Conservation (phyloP, 1,140 invertebrate genomes). For the Colletes gigas region DNA sequence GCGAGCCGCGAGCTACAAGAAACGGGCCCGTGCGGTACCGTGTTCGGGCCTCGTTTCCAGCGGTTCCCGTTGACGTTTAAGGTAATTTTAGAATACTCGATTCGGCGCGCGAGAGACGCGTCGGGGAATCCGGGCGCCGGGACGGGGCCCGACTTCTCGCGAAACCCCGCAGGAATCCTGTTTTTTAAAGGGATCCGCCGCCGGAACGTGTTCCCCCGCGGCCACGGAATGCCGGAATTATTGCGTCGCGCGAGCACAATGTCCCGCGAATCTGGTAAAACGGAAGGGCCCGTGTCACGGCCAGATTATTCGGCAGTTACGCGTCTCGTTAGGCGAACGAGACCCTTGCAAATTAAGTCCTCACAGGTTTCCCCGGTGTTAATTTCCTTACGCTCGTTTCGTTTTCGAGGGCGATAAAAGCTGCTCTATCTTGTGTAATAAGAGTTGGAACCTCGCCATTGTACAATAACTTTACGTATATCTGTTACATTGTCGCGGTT, state of each 20-base stretch:
- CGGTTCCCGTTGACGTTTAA: neutral
- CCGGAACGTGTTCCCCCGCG: slow-evolving; percentile 6
- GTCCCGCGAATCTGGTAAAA: neutral
- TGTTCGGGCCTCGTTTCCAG: neutral
- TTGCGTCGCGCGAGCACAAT: slow-evolving; percentile 7
- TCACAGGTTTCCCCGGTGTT: too few relatives aligned
- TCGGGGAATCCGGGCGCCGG: slow-evolving; percentile 2
- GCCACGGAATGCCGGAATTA: slow-evolving; percentile 10
- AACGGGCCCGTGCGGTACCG: neutral
- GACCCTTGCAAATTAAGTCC: too few relatives aligned
- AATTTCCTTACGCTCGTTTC: too few relatives aligned
- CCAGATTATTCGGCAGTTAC: slow-evolving; percentile 1
- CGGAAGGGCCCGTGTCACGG: neutral
- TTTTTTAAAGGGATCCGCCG: slow-evolving; percentile 13
- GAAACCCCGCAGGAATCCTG: neutral
- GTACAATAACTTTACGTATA: too few relatives aligned
- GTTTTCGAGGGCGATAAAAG: too few relatives aligned
- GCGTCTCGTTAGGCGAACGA: neutral
- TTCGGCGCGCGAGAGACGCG: slow-evolving; percentile 1
- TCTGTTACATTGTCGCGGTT: too few relatives aligned
- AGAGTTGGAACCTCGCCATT: too few relatives aligned
- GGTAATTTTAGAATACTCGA: slow-evolving; percentile 23
- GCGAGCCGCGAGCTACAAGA: neutral
- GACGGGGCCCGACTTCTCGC: neutral
- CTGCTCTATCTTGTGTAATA: too few relatives aligned